A percentile compares a stretch with the other conserved stretches of the same genome.
These are phyloP conservation scores for Colletes gigas DNA, from an alignment of 1,140 invertebrate genomes.

Conservation along the genomic window DNA sequence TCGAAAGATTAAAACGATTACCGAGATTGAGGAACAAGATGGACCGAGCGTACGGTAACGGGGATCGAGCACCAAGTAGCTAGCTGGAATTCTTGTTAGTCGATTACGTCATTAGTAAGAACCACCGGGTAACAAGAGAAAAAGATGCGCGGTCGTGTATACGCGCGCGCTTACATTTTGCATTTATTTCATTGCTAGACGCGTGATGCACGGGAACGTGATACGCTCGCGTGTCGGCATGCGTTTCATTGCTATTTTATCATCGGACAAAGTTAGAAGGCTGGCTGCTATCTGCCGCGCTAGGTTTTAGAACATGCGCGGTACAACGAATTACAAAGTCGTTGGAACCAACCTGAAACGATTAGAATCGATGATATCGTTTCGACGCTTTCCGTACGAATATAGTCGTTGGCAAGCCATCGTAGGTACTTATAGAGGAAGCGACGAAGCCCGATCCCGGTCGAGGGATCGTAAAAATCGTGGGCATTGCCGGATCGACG, in stretches of 20 bases:
- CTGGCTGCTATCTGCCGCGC: slow-evolving; percentile 47
- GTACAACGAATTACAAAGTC: too few relatives aligned
- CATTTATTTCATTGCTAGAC: too few relatives aligned
- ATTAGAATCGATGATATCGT: too few relatives aligned
- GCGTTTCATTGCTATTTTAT: slow-evolving; percentile 62
- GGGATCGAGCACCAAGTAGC: slow-evolving; percentile 26
- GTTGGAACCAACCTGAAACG: too few relatives aligned
- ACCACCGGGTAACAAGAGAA: slow-evolving; percentile 56
- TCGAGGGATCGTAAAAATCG: slow-evolving; percentile 58
- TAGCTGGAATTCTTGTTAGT: slow-evolving; percentile 55
- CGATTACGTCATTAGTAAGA: slow-evolving; percentile 65
- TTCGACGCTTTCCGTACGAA: background rate
- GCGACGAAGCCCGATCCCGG: slow-evolving; percentile 53
- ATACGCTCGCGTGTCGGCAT: slow-evolving; percentile 39
- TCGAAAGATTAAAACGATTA: slow-evolving; percentile 65
- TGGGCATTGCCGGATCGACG: slow-evolving; percentile 60
- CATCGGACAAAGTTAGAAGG: slow-evolving; percentile 43
- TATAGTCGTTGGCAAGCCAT: background rate
- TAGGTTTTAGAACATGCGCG: background rate
- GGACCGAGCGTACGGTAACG: slow-evolving; percentile 19
- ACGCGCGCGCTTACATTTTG: too few relatives aligned
- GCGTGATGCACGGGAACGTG: background rate
- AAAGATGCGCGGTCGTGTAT: slow-evolving; percentile 15
- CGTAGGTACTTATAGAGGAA: slow-evolving; percentile 1
- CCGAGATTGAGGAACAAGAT: slow-evolving; percentile 56